phyloP scores from a whole-genome alignment of 2,797 vertebrate species.

The Percopsis omiscomaycus region DNA sequence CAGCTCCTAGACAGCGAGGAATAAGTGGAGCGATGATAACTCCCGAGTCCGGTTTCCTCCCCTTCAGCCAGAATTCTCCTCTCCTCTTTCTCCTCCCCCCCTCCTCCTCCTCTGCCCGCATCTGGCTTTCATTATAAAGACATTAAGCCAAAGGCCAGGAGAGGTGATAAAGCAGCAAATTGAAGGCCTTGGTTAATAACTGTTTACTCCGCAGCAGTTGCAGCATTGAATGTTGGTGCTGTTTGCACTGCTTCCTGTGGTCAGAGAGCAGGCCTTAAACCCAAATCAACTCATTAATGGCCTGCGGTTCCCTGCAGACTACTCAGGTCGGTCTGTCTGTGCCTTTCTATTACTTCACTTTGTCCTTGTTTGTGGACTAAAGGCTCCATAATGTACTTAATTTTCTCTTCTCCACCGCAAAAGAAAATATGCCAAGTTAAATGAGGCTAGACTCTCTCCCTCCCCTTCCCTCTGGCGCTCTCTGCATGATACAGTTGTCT shows the following conservation, averaged over 20 bases:
- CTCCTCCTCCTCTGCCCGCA: constrained; percentile 35
- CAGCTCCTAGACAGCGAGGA: constrained; percentile 27
- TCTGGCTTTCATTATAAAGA: constrained; percentile 63
- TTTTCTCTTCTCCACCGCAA: constrained; percentile 9
- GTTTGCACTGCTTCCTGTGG: constrained; percentile 8
- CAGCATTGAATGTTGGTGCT: constrained; percentile 34
- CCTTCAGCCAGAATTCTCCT: constrained; percentile 32
- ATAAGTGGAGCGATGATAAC: constrained; percentile 41
- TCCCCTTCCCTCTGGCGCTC: neutral
- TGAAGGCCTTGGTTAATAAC: constrained; percentile 63
- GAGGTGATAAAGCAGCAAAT: constrained; percentile 66
- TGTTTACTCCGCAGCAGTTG: constrained; percentile 61
- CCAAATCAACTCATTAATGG: constrained; percentile 29
- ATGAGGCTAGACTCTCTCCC: neutral
- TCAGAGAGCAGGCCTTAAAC: constrained; percentile 27
- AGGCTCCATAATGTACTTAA: constrained; percentile 12
- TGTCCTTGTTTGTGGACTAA: constrained; percentile 21
- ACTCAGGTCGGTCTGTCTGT: neutral
- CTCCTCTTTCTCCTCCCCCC: constrained; percentile 21
- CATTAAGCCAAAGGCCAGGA: constrained; percentile 56
- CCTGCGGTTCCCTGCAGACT: neutral
- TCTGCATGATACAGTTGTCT: neutral
- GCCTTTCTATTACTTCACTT: constrained; percentile 9
- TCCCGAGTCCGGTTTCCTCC: constrained; percentile 44
- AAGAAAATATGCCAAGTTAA: constrained; percentile 1